Base-by-base conservation (phyloP, 2,888 invertebrate species). In the Epistrophe grossulariae region DNA sequence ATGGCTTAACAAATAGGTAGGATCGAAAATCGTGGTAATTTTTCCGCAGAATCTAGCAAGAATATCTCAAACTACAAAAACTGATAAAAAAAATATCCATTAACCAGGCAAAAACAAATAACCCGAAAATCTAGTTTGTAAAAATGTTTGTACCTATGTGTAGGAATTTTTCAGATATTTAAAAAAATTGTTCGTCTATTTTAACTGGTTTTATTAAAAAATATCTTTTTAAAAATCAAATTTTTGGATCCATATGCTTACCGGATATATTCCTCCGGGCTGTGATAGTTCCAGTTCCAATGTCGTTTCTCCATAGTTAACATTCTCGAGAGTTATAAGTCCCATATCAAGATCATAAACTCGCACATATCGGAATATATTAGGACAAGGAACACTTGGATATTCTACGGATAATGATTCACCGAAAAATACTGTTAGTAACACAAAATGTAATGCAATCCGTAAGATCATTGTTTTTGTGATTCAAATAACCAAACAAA, bases 341-440 rank as follows among this genome's bases (percentile, higher is more conserved):
- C 81, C 85, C 13, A 50, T n/a, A n/a, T 64, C 43, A 3, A 13
- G n/a, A n/a, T n/a, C 24, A 15, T 68, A 62, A 59, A 40, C 60
- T 11, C 17, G 38, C 9, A 9, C 24, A 66, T 85, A 85, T 17
- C 50, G 60, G 10, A 85, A 85, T 35, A 78, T 19, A 50, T 70
- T 15, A 4, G 85, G 78, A 19, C 85, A 85, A 3, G 85, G 77
- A 45, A 62, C 35, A 15, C n/a, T 31, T 4, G 85, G 85, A 52
- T 57, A 24, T n/a, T 55, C 52, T 4, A 13, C 7, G 45, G 77
- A 43, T 17, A 17, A 45, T 4, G 68, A 60, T 15, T 43, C 38
- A 15, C 52, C 28, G 24, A 15, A 55, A 28, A 66, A n/a, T 2
- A 68, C n/a, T 10, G 31, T 28, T 7, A 52, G 8, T 38, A 68